phyloP scores from a whole-genome alignment of 2,888 invertebrate genomes.

The Caenorhabditis auriculariae region DNA sequence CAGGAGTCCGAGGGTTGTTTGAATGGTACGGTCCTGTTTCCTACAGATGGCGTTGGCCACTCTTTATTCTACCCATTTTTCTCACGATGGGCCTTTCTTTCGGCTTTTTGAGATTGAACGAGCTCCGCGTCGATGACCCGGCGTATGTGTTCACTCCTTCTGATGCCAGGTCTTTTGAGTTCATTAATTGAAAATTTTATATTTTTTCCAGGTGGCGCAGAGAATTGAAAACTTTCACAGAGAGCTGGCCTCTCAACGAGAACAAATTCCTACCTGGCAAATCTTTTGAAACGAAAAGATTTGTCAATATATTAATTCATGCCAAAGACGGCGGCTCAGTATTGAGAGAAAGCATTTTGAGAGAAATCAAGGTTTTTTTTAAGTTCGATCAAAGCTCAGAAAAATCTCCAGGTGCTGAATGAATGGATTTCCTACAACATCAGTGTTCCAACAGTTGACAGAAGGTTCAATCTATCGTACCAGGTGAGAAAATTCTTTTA shows the following conservation, averaged over 20 bases:
- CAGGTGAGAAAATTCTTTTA: constrained; percentile 35
- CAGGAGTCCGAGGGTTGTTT: constrained; percentile 50
- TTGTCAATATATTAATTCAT: constrained; percentile 54
- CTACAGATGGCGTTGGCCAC: constrained; percentile 45
- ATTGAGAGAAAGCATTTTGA: constrained; percentile 49
- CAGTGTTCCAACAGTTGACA: constrained; percentile 51
- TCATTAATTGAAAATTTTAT: not conserved
- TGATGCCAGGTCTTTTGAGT: constrained; percentile 48
- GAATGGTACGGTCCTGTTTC: constrained; percentile 54
- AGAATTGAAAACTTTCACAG: constrained; percentile 55
- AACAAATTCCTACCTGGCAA: constrained; percentile 62
- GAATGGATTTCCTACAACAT: constrained; percentile 57
- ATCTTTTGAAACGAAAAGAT: constrained; percentile 60
- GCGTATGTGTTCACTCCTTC: constrained; percentile 60
- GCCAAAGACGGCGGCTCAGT: constrained; percentile 58
- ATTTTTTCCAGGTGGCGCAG: constrained; percentile 52
- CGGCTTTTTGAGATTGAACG: constrained; percentile 53
- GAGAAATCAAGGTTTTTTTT: constrained; percentile 39
- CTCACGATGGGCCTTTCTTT: constrained; percentile 42
- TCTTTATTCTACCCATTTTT: constrained; percentile 50
- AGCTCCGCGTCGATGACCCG: constrained; percentile 59
- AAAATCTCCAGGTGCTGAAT: constrained; percentile 43
- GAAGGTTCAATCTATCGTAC: constrained; percentile 56
- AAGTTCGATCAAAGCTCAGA: not conserved
- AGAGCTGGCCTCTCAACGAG: constrained; percentile 60